Evolutionary conservation across 2,888 invertebrate genomes (phyloP).

Genomic region (Drosophila mayaguana): DNA sequence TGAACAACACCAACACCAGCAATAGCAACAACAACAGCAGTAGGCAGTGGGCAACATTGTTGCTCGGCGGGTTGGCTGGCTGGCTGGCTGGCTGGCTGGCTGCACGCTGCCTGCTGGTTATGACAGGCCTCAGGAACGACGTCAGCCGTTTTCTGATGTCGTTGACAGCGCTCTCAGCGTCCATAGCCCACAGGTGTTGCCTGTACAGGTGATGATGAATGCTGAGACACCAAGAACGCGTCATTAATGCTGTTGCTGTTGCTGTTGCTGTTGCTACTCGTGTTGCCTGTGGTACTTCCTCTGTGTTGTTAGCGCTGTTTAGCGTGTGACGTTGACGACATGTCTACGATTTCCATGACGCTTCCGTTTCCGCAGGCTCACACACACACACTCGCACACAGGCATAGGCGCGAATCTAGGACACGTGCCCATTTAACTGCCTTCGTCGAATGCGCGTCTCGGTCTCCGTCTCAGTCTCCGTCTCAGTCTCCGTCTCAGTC

Average conservation of each 20-base stretch:
- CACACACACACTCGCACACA: background rate
- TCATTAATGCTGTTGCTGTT: conserved; percentile 25
- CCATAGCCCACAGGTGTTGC: conserved; percentile 53
- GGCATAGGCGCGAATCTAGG: conserved; percentile 2
- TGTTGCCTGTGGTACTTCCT: conserved; percentile 30
- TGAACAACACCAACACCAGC: conserved; percentile 12
- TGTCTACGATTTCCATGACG: conserved; percentile 66
- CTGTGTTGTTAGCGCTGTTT: conserved; percentile 40
- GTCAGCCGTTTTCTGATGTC: conserved; percentile 41
- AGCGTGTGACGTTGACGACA: conserved; percentile 70
- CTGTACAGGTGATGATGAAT: conserved; percentile 55
- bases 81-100: background rate
- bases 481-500: too few relatives aligned
- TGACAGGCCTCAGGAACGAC: conserved; percentile 41
- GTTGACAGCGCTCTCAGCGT: conserved; percentile 41
- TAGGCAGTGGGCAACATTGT: conserved; percentile 38
- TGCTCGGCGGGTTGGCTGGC: conserved; percentile 5
- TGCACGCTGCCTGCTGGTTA: conserved; percentile 25
- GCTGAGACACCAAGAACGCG: conserved; percentile 30
- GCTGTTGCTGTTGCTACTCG: background rate
- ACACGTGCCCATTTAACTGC: conserved; percentile 49
- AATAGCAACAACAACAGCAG: conserved; percentile 17
- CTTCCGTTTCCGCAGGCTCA: conserved; percentile 55
- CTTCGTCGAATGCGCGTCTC: conserved; percentile 6
- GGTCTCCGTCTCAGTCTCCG: too few relatives aligned